Percentiles rank a stretch among this genome's conserved stretches.
Conservation (phyloP, 2,888 invertebrate species). For the Caenorhabditis sp. region DNA sequence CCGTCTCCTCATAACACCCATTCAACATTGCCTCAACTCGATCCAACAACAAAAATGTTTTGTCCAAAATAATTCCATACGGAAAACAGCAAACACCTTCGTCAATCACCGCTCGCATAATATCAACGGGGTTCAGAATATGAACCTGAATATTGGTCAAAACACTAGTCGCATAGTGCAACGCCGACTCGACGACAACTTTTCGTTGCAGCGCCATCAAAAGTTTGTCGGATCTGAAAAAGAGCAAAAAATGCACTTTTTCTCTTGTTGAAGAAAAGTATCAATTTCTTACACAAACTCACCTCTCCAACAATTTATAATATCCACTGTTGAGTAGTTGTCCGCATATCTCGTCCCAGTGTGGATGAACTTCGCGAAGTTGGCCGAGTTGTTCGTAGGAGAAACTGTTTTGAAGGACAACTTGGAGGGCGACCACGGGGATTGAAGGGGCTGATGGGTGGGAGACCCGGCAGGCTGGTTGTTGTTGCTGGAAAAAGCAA, state of each 20-base stretch:
- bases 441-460: conserved; percentile 34
- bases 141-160: conserved; percentile 67
- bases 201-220: conserved; percentile 54
- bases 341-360: conserved; percentile 68
- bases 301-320: conserved; percentile 58
- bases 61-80: conserved; percentile 65
- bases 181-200: conserved; percentile 43
- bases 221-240: conserved; percentile 52
- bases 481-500: background rate
- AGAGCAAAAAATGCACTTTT: background rate
- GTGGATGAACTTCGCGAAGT: conserved; percentile 65
- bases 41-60: conserved; percentile 56
- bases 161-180: conserved; percentile 58
- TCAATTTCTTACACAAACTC: background rate
- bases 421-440: conserved; percentile 56
- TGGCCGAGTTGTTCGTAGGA: conserved; percentile 54
- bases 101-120: conserved; percentile 66
- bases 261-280: background rate
- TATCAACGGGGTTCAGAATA: conserved; percentile 67
- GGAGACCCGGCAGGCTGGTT: conserved; percentile 20
- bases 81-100: conserved; percentile 70
- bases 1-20: conserved; percentile 32
- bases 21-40: conserved; percentile 50
- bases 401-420: conserved; percentile 55
- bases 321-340: conserved; percentile 66